These are phyloP conservation scores for Notechis scutatus DNA, from an alignment of 2,113 vertebrate species.

Conservation along the genomic window DNA sequence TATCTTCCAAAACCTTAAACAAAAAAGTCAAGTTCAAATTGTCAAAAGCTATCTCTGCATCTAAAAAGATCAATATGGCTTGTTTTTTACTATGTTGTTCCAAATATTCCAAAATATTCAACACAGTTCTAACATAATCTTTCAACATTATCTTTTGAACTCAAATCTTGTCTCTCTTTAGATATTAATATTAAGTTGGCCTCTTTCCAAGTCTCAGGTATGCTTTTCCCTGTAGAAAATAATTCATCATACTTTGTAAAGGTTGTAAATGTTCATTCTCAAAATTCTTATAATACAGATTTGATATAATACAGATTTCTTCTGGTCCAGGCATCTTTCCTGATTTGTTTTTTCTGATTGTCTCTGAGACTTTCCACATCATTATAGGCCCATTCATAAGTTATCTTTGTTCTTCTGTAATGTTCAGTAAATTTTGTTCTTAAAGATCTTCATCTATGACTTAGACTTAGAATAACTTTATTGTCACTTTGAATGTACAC, in stretches of 20 bases:
- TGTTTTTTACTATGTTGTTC: not conserved
- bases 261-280: not conserved
- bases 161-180: too few species aligned
- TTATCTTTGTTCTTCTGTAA: not conserved
- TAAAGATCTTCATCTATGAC: not conserved
- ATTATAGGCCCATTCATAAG: not conserved
- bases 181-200: too few species aligned
- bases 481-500: too few species aligned
- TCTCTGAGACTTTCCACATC: not conserved
- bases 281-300: not conserved
- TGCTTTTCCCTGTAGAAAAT: not conserved
- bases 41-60: too few species aligned
- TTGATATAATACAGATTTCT: not conserved
- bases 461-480: too few species aligned
- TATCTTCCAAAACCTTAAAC: too few species aligned
- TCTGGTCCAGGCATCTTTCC: not conserved
- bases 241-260: not conserved
- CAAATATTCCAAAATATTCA: not conserved
- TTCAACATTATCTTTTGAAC: too few species aligned
- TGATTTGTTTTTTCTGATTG: not conserved
- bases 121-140: not conserved
- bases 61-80: too few species aligned
- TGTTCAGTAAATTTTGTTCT: not conserved
- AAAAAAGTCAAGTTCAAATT: too few species aligned
- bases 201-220: not conserved